Evolutionary conservation across 2,797 vertebrate species (phyloP), one percentile per base, ranked within the genome.

Genomic region (Sebastes hopkinsi): DNA sequence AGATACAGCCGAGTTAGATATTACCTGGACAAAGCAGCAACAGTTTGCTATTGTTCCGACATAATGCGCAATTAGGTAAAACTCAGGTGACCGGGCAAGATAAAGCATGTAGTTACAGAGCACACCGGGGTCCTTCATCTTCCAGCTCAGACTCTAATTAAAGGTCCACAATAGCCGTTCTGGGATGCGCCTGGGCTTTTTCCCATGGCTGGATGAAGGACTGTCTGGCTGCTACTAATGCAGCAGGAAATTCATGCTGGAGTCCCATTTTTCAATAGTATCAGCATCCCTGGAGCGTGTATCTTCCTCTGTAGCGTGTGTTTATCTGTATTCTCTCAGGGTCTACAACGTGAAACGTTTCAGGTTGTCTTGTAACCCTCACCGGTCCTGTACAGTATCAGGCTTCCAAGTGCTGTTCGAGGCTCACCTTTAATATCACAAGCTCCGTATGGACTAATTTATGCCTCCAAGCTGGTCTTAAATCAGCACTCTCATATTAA

Each of bases 21-120:
- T 72, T 72, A 81, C 84, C 79, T 67, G 73, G 20, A 91, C 87
- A 90, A 92, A 90, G 84, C 80, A 67, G 67, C 80, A 88, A 84
- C 83, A 86, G 75, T 61, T 83, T 13, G 27, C 77, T 72, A 82
- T 88, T 93, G 89, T 93, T 90, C 72, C 76, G 56, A 50, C 71
- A 88, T 83, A 91, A 93, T 90, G 77, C n/a, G 55, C 78, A 92
- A 89, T 93, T 89, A 92, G 81, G 78, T 83, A 67, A 88, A 90
- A 84, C 69, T 84, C 75, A 75, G 86, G 80, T 85, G 82, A 89
- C 80, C 36, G n/a, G 67, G 75, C 25, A 38, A 92, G 91, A 91
- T 91, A 87, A 89, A 91, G 85, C 72, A 67, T 20, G 2, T 65
- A 72, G 77, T 81, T 87, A 73, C 75, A 84, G 68, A 82, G 77